Base-by-base conservation (phyloP, 2,888 invertebrate species). In the Tenthredo livida region DNA sequence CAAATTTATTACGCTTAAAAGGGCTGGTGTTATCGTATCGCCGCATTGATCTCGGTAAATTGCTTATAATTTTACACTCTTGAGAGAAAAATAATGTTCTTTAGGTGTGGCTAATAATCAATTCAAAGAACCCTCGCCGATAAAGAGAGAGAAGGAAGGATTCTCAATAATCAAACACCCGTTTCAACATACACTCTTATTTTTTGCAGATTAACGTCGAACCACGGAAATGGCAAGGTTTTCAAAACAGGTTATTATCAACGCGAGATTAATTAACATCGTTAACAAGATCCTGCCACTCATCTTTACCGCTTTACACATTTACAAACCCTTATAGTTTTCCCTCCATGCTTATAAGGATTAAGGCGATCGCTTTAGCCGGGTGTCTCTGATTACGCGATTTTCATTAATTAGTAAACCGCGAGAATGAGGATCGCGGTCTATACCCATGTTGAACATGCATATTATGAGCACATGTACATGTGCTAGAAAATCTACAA, bases 51-150 rank as follows among this genome's bases (percentile, higher is more conserved):
- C 54, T 29, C 33, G 17, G 77, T n/a, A 54, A 77, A 77, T 77
- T 54, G 77, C 50, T 77, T 77, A 77, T 77, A 50, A 77, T 77
- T 54, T 77, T 54, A 37, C 29, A 29, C 29, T 29, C 54, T 29
- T 29, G n/a, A 29, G 29, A 54, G 54, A 77, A 77, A 77, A 77
- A 77, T 77, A 47, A 77, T 7, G 50, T 77, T 43, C 37, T 77
- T 77, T 29, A 33, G 21, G 50, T 29, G 77, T 54, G 33, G 29
- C 77, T 77, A 77, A 77, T 77, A 77, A 73, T 33, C 50, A 77
- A 54, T 54, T 77, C 29, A 37, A 70, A 70, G 70, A n/a, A 70
- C 70, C 70, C 70, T 70, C n/a, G 33, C 3, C n/a, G 37, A 37
- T 37, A 10, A 37, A 21, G 25, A 25, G 12, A 61, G 5, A 21